phyloP scores from a whole-genome alignment of 2,888 invertebrate species.

The Lasioglossum marginatum region DNA sequence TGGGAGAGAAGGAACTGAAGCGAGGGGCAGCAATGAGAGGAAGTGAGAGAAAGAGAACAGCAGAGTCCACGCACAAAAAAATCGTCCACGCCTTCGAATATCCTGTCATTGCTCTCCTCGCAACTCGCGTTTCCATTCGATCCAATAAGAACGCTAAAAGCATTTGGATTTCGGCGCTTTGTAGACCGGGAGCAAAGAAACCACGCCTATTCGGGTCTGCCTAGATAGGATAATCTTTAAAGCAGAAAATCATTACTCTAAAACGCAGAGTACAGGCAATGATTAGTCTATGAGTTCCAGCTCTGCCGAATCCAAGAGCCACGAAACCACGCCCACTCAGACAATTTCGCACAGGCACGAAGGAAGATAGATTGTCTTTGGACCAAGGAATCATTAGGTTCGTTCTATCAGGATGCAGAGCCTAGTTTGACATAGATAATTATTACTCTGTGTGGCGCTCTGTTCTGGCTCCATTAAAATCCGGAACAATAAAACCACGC shows the following conservation, averaged over 20 bases:
- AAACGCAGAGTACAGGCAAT: neutral
- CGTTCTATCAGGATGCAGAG: neutral
- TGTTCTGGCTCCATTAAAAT: neutral
- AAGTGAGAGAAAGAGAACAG: slow-evolving; percentile 34
- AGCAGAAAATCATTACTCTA: neutral
- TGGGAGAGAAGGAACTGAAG: slow-evolving; percentile 44
- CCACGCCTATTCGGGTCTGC: neutral
- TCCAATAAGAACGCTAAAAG: neutral
- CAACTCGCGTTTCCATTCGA: slow-evolving; percentile 22
- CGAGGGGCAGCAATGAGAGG: slow-evolving; percentile 17
- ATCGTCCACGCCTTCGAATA: slow-evolving; percentile 82
- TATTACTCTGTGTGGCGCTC: neutral
- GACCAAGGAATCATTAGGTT: neutral
- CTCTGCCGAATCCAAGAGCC: neutral
- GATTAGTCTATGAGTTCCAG: neutral
- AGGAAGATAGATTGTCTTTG: neutral
- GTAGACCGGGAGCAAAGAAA: neutral
- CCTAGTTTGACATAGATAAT: neutral
- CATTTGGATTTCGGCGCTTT: neutral
- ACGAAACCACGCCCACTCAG: neutral
- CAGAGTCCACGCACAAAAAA: slow-evolving; percentile 73
- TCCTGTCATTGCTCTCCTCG: slow-evolving; percentile 70
- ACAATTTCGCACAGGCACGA: neutral
- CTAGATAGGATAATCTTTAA: neutral
- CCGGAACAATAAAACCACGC: neutral